phyloP scores from a whole-genome alignment of 1,140 invertebrate species.

The Cardiocondyla obscurior region DNA sequence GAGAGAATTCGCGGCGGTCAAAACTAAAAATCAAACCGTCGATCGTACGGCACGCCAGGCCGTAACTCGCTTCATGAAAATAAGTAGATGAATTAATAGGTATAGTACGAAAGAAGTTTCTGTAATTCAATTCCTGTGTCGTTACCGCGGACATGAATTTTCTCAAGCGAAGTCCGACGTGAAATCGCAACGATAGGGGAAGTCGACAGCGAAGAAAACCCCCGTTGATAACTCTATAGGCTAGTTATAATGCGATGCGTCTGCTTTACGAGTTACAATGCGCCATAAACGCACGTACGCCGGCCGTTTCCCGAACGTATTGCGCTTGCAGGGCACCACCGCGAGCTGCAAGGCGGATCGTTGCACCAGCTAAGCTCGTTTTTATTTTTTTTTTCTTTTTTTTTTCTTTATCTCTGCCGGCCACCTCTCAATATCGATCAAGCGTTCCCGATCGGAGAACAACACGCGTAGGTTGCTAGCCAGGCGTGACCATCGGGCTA shows the following conservation, averaged over 20 bases:
- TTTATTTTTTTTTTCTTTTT: too few species aligned
- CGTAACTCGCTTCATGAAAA: background rate
- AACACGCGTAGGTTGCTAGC: conserved; percentile 73
- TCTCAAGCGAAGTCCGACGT: background rate
- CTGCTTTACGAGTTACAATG: conserved; percentile 5
- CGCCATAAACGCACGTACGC: conserved; percentile 1
- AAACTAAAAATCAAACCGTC: background rate
- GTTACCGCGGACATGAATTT: background rate
- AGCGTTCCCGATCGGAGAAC: conserved; percentile 67
- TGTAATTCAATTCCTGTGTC: background rate
- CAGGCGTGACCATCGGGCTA: conserved; percentile 77
- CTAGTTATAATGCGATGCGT: background rate
- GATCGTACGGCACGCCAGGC: background rate
- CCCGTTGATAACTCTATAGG: background rate
- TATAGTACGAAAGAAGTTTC: background rate
- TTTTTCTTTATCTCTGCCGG: too few species aligned
- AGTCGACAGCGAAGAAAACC: background rate
- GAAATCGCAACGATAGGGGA: background rate
- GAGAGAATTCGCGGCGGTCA: background rate
- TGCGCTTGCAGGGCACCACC: conserved; percentile 21
- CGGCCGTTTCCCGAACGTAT: conserved; percentile 5
- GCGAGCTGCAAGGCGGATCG: conserved; percentile 65
- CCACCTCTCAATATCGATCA: conserved; percentile 76
- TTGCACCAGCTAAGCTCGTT: conserved; percentile 67
- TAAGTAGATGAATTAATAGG: background rate